phyloP scores from a whole-genome alignment of 2,113 vertebrate genomes.

The Noctilio leporinus region DNA sequence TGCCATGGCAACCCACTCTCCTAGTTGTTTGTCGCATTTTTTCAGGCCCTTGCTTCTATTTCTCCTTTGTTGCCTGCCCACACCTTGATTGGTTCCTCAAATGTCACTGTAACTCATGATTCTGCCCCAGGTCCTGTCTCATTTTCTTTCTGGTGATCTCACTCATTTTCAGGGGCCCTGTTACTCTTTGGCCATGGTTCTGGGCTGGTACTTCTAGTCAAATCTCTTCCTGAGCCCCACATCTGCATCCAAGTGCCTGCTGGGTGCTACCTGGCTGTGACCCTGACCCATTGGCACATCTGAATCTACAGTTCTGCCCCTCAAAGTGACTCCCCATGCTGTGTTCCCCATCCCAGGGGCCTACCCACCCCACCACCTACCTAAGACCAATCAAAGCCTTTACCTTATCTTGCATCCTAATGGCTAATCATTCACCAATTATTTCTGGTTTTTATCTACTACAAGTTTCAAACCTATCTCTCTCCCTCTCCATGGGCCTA shows the following conservation, averaged over 20 bases:
- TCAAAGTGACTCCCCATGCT: not conserved
- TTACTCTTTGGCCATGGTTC: not conserved
- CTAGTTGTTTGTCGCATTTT: not conserved
- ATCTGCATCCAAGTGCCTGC: not conserved
- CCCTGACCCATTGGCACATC: not conserved
- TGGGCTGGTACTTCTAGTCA: not conserved
- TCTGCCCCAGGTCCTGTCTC: not conserved
- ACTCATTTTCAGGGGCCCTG: not conserved
- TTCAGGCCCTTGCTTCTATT: constrained; percentile 2
- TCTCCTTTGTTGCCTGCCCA: not conserved
- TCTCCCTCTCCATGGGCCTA: not conserved
- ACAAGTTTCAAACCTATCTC: not conserved
- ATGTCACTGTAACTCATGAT: not conserved
- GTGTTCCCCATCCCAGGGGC: not conserved
- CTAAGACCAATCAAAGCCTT: not conserved
- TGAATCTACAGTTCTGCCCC: not conserved
- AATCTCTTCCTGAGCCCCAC: not conserved
- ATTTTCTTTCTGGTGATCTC: not conserved
- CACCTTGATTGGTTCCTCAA: constrained; percentile 6
- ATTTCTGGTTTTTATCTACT: not conserved
- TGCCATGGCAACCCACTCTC: constrained; percentile 14
- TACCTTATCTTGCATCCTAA: no score
- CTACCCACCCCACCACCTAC: not conserved
- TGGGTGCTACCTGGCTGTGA: not conserved
- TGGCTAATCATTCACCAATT: not conserved